Conservation (phyloP, 2,113 vertebrate species). For the Ailurus styani region DNA sequence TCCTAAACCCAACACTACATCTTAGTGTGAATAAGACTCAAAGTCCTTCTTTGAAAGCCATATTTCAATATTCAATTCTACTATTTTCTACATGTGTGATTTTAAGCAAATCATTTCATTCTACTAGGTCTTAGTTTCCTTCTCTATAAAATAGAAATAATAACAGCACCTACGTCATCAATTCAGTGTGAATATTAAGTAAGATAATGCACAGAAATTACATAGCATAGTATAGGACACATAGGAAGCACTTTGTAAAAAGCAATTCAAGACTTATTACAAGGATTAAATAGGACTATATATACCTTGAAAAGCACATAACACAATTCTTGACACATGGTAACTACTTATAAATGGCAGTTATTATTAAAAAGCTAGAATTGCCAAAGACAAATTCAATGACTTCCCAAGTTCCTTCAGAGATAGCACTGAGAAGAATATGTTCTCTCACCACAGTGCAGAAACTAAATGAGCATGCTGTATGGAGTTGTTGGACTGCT, state of each 20-base stretch:
- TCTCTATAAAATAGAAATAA: slow-evolving; percentile 24
- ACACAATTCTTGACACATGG: background rate
- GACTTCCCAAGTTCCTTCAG: background rate
- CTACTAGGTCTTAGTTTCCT: background rate
- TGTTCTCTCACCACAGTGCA: background rate
- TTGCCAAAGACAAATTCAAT: slow-evolving; percentile 14
- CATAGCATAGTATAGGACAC: background rate
- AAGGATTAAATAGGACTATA: background rate
- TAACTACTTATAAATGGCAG: background rate
- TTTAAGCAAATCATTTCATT: slow-evolving; percentile 8
- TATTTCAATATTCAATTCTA: background rate
- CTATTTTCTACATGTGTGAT: background rate
- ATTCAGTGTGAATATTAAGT: background rate
- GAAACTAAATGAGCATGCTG: background rate
- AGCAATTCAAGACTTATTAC: background rate
- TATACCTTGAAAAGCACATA: background rate
- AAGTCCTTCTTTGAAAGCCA: background rate
- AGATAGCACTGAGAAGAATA: background rate
- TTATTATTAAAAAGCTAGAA: background rate
- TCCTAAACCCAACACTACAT: background rate
- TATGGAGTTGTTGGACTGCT: background rate
- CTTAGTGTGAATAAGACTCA: slow-evolving; percentile 4
- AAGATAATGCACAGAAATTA: background rate
- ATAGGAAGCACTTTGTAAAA: background rate
- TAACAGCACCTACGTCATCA: background rate